Evolutionary conservation across 37 sponge, comb jelly and placozoan species (phyloP).

Genomic region (Haliclona indistincta): DNA sequence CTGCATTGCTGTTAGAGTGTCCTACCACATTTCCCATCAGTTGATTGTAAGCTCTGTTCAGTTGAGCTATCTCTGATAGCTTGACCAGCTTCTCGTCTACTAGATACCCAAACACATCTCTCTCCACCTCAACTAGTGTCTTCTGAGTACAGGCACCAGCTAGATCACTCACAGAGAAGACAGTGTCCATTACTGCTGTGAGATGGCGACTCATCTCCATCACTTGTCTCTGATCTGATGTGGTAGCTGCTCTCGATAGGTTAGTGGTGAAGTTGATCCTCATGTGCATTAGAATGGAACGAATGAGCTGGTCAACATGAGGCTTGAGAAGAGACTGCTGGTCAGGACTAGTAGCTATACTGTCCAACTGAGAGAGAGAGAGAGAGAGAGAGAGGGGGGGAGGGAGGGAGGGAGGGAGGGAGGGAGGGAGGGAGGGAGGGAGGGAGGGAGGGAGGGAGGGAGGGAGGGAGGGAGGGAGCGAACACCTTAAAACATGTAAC

Average conservation of each 20-base stretch:
- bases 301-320: constrained; percentile 76
- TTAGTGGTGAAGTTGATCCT: constrained; percentile 57
- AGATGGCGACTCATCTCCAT: background rate
- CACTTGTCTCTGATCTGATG: background rate
- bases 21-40: constrained; percentile 69
- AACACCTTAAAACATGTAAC: too few relatives aligned
- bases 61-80: constrained; percentile 67
- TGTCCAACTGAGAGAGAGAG: constrained; percentile 40
- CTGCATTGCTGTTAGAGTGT: constrained; percentile 53
- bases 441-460: too few relatives aligned
- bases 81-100: constrained; percentile 62
- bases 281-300: constrained; percentile 69
- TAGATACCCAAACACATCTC: constrained; percentile 61
- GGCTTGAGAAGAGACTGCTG: constrained; percentile 23
- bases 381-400: too few relatives aligned
- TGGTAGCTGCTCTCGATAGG: background rate
- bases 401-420: too few relatives aligned
- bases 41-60: constrained; percentile 64
- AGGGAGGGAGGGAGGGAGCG: too few relatives aligned
- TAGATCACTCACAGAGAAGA: constrained; percentile 40
- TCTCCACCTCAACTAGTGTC: constrained; percentile 59
- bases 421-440: too few relatives aligned
- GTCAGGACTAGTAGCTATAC: constrained; percentile 26
- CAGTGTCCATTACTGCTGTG: background rate
- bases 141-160: constrained; percentile 44